These are phyloP conservation scores for Exocentrus adspersus DNA, from an alignment of 2,888 invertebrate species.

Conservation along the genomic window DNA sequence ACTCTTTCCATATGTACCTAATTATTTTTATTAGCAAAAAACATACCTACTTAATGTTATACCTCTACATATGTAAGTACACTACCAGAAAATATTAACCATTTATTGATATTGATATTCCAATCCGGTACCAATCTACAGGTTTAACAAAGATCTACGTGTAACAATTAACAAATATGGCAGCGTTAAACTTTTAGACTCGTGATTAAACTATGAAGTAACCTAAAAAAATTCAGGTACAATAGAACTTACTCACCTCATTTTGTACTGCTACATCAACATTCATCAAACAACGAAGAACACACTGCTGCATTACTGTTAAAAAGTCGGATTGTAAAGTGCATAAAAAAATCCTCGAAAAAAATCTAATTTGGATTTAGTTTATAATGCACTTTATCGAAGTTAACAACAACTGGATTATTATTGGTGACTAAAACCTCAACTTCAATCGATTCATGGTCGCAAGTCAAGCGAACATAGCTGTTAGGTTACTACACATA, in stretches of 20 bases:
- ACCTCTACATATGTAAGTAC: too few relatives aligned
- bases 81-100: too few relatives aligned
- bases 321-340: neutral
- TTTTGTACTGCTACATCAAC: neutral
- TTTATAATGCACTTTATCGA: conserved; percentile 1
- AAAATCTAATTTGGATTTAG: too few relatives aligned
- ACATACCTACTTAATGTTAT: too few relatives aligned
- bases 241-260: neutral
- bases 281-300: conserved; percentile 3
- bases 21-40: too few relatives aligned
- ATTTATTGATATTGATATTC: too few relatives aligned
- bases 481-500: conserved; percentile 1
- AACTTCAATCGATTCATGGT: conserved; percentile 23
- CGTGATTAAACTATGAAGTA: neutral
- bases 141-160: neutral
- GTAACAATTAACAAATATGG: too few relatives aligned
- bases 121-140: neutral
- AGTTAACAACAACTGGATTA: conserved; percentile 11
- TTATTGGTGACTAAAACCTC: conserved; percentile 10
- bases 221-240: neutral
- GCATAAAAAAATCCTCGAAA: neutral
- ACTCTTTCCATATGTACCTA: too few relatives aligned
- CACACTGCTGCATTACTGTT: conserved; percentile 10
- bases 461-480: conserved; percentile 22
- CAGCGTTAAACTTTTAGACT: too few relatives aligned